These are phyloP conservation scores for Caenorhabditis virilis DNA, from an alignment of 2,888 invertebrate species.

Conservation along the genomic window DNA sequence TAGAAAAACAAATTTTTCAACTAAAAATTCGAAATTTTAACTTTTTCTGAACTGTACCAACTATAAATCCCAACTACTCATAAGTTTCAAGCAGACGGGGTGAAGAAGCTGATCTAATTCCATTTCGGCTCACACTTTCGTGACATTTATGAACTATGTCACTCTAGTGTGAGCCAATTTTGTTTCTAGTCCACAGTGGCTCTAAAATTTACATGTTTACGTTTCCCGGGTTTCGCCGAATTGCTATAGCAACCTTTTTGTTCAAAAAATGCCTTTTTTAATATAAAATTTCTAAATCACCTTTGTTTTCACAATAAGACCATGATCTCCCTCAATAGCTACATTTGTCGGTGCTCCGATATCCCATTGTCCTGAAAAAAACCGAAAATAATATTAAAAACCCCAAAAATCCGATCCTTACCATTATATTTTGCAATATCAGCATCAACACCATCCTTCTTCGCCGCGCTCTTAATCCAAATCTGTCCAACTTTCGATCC, in stretches of 20 bases:
- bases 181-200: too few species aligned
- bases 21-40: too few species aligned
- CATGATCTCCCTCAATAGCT: constrained; percentile 82
- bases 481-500: constrained; percentile 75
- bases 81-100: constrained; percentile 1
- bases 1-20: too few species aligned
- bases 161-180: too few species aligned
- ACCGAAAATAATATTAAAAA: not conserved
- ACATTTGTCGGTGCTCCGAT: constrained; percentile 81
- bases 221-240: not conserved
- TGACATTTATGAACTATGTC: too few species aligned
- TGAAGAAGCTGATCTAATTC: constrained; percentile 21
- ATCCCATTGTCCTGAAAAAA: constrained; percentile 74
- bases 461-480: constrained; percentile 88
- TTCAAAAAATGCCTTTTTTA: constrained; percentile 4
- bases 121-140: too few species aligned
- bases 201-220: too few species aligned
- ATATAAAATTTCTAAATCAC: constrained; percentile 68
- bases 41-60: too few species aligned
- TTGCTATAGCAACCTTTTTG: not conserved
- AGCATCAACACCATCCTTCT: constrained; percentile 84
- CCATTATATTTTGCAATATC: constrained; percentile 94
- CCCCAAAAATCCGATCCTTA: constrained; percentile 10
- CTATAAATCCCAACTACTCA: constrained; percentile 12
- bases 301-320: constrained; percentile 85